Evolutionary conservation across 2,797 vertebrate species (phyloP).

Genomic region (Sparus aurata): DNA sequence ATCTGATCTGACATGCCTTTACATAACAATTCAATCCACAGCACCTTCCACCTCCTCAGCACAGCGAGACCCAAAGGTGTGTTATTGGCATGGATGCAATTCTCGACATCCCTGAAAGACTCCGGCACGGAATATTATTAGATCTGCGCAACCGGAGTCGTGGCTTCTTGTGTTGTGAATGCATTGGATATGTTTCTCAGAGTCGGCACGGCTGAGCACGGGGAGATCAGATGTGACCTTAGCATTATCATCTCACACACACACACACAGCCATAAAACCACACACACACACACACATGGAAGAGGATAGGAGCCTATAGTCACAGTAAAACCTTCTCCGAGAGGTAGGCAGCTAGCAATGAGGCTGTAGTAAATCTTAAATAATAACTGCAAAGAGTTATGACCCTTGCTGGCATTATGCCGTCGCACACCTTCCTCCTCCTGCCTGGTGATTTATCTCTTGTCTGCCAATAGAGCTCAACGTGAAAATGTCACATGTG

Average conservation of each 20-base stretch:
- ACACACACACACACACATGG: slow-evolving; percentile 45
- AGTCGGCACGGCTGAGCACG: slow-evolving; percentile 59
- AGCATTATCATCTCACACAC: slow-evolving; percentile 47
- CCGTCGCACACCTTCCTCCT: slow-evolving; percentile 77
- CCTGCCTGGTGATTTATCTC: slow-evolving; percentile 79
- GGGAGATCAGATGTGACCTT: slow-evolving; percentile 71
- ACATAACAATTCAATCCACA: slow-evolving; percentile 83
- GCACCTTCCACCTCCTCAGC: slow-evolving; percentile 65
- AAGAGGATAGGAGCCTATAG: slow-evolving; percentile 37
- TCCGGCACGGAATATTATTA: slow-evolving; percentile 63
- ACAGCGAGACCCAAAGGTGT: slow-evolving; percentile 67
- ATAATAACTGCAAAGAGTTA: slow-evolving; percentile 84
- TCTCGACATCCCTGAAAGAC: slow-evolving; percentile 60
- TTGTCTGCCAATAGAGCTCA: slow-evolving; percentile 79
- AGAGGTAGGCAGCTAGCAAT: slow-evolving; percentile 56
- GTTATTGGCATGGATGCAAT: slow-evolving; percentile 75
- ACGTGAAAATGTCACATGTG: slow-evolving; percentile 83
- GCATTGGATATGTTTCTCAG: slow-evolving; percentile 60
- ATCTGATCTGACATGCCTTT: slow-evolving; percentile 84
- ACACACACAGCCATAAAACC: slow-evolving; percentile 23
- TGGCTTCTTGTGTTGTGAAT: slow-evolving; percentile 55
- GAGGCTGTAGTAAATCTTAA: slow-evolving; percentile 80
- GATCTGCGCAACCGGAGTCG: slow-evolving; percentile 36
- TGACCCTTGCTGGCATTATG: slow-evolving; percentile 79
- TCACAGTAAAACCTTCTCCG: slow-evolving; percentile 49